Evolutionary conservation across 2,797 vertebrate species (phyloP), one percentile per base, ranked within the genome.

Genomic region (Sylvilagus floridanus): DNA sequence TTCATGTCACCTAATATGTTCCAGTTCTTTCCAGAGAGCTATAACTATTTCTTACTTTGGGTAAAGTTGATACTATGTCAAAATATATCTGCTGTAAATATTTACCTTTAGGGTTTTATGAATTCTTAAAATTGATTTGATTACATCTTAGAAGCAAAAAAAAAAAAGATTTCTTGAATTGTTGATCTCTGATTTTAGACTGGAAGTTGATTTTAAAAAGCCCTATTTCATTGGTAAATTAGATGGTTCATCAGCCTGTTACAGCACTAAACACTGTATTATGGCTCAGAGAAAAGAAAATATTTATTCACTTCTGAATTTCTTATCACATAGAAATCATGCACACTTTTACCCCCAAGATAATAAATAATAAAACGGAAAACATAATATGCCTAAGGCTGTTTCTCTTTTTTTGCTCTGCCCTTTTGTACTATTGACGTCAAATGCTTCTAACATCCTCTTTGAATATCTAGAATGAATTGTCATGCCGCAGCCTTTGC

Each of bases 301-400:
- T 21, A 77, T 78, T 50, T 84, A 83, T 93, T 89, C 28, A 72
- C 50, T 50, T 90, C 54, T 7, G 13, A 72, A 68, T 87, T 37
- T 89, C 54, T 14, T 60, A 94, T 68, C 17, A 88, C 86, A 81
- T 22, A 84, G 35, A 77, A 90, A 89, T 57, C 30, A 60, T 62
- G 10, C 69, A 88, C 42, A 73, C 7, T n/a, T 85, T 47, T 35
- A 89, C 5, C 42, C 83, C 47, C 35, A 89, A 26, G 52, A 94
- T 85, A 92, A 91, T 81, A 94, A 93, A 91, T 68, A 90, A 89
- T 94, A 21, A 94, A 87, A 69, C 69, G 32, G 21, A 77, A 94
- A 93, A 63, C 68, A 54, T 52, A 76, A 75, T 7, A 68, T 26
- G 32, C 24, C 21, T 66, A 73, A 91, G n/a, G 50, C 13, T 42